phyloP scores from a whole-genome alignment of 1,140 invertebrate species.

The Drosophila ananassae region DNA sequence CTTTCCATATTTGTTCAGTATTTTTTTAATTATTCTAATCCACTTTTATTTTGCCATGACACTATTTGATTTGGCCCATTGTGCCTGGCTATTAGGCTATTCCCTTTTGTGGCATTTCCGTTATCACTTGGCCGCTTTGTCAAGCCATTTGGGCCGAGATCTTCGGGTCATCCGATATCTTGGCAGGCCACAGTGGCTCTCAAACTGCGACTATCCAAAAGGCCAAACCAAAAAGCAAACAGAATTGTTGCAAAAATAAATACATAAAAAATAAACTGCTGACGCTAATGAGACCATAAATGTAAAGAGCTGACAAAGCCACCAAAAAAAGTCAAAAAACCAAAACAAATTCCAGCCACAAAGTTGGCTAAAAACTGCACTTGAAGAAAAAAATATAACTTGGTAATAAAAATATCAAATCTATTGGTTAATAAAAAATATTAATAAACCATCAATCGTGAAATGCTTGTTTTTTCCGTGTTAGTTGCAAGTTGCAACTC shows the following conservation, averaged over 20 bases:
- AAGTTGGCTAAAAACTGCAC: slow-evolving; percentile 28
- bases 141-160: slow-evolving; percentile 23
- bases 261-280: slow-evolving; percentile 40
- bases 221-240: slow-evolving; percentile 1
- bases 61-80: slow-evolving; percentile 14
- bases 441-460: not conserved
- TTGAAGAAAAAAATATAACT: slow-evolving; percentile 3
- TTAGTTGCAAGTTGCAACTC: slow-evolving; percentile 46
- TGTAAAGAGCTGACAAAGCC: slow-evolving; percentile 54
- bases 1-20: not conserved
- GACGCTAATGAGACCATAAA: slow-evolving; percentile 79
- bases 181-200: slow-evolving; percentile 9
- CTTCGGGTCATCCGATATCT: slow-evolving; percentile 34
- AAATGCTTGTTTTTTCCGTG: not conserved
- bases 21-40: slow-evolving; percentile 2
- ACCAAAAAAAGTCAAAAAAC: slow-evolving; percentile 13
- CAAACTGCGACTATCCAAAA: slow-evolving; percentile 34
- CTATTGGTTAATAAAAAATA: not conserved
- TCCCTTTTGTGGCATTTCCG: slow-evolving; percentile 25
- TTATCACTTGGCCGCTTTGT: slow-evolving; percentile 42
- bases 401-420: not conserved
- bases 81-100: not conserved
- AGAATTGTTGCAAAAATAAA: slow-evolving; percentile 13
- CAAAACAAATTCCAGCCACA: slow-evolving; percentile 45
- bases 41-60: not conserved